phyloP scores from a whole-genome alignment of 1,140 invertebrate species.

The Ceratina australensis region DNA sequence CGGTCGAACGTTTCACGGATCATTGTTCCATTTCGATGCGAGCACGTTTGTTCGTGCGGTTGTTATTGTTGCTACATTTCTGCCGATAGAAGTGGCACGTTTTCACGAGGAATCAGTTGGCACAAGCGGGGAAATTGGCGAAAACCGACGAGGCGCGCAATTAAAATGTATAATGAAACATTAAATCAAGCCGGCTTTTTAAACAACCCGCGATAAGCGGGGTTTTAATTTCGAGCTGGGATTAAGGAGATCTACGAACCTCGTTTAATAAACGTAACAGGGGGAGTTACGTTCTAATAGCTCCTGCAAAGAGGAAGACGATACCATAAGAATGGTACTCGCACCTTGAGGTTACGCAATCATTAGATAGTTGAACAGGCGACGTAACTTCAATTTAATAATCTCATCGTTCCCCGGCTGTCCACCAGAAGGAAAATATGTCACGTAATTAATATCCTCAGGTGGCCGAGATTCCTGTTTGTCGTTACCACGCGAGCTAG shows the following conservation, averaged over 20 bases:
- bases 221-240: constrained; percentile 2
- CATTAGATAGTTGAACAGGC: not conserved
- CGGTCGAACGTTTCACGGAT: constrained; percentile 17
- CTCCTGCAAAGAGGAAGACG: not conserved
- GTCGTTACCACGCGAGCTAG: not conserved
- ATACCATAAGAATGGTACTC: not conserved
- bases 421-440: not conserved
- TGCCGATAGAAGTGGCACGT: constrained; percentile 1
- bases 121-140: not conserved
- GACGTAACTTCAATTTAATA: not conserved
- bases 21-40: constrained; percentile 20
- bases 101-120: not conserved
- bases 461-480: not conserved
- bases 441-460: not conserved
- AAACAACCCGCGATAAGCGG: not conserved
- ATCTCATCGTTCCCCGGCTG: not conserved
- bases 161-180: constrained; percentile 31
- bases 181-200: not conserved
- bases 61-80: constrained; percentile 23
- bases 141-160: constrained; percentile 6
- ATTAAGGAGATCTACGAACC: constrained; percentile 13
- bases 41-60: not conserved
- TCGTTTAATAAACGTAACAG: not conserved
- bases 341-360: no score
- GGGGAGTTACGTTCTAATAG: not conserved